Evolutionary conservation across 2,888 invertebrate genomes (phyloP).

Genomic region (Polymixis flavicincta): DNA sequence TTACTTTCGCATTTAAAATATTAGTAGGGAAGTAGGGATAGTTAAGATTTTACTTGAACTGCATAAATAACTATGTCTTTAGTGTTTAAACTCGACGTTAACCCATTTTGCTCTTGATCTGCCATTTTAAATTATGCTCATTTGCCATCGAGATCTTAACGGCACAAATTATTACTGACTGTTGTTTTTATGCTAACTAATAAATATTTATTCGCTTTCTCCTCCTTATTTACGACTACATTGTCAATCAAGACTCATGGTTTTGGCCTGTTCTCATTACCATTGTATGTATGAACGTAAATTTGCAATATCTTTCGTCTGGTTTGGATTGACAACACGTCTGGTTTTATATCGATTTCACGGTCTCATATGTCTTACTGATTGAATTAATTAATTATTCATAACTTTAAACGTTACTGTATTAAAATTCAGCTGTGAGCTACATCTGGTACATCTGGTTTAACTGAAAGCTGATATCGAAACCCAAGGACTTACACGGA

Average conservation of each 20-base stretch:
- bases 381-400: slow-evolving; percentile 8
- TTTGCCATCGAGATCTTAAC: slow-evolving; percentile 8
- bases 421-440: neutral
- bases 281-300: slow-evolving; percentile 46
- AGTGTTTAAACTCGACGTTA: neutral
- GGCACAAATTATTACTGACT: slow-evolving; percentile 21
- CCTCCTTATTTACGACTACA: slow-evolving; percentile 28
- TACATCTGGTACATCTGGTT: neutral
- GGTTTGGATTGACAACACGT: slow-evolving; percentile 13
- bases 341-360: slow-evolving; percentile 27
- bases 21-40: no score
- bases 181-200: slow-evolving; percentile 26
- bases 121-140: neutral
- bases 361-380: neutral
- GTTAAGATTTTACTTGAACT: neutral
- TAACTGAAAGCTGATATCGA: slow-evolving; percentile 20
- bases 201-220: slow-evolving; percentile 59
- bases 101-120: neutral
- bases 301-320: slow-evolving; percentile 23
- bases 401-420: neutral
- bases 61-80: neutral
- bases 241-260: slow-evolving; percentile 54
- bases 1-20: no score
- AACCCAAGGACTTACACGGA: neutral
- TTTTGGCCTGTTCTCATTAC: slow-evolving; percentile 50